Evolutionary conservation across 2,113 vertebrate genomes (phyloP), one percentile per base, ranked within the genome.

Genomic region (Mustela nigripes): DNA sequence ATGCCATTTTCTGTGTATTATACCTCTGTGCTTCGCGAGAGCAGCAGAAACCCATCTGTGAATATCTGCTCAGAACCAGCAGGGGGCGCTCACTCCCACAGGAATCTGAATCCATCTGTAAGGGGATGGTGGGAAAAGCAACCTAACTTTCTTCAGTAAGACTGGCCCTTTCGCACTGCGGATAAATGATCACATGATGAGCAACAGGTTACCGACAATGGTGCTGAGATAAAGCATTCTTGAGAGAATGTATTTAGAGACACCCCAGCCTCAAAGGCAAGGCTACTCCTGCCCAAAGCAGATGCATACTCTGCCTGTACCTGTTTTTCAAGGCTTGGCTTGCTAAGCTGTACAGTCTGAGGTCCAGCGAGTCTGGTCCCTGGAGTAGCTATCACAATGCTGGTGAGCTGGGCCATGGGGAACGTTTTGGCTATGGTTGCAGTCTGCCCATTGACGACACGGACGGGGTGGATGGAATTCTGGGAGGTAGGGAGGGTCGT

Each of bases 391-490:
- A 99, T 99, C 98, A 99, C 99, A 63, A 99, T 99, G 99, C 99
- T 99, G 42, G 99, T 99, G 98, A 99, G 99, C 98, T 99, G 99
- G 97, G 99, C 99, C 98, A 99, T 99, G 73, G 99, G 99, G 97
- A 99, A 99, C 1, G 99, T 99, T 99, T 99, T 99, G 98, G 99
- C 98, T 97, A 99, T 99, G 98, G 98, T 99, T 96, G 99, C 95
- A 63, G 99, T 99, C 98, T 99, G 99, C 33, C 99, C 99, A 16
- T 99, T 99, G 88, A 99, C 99, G 48, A 99, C 99, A 97, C 99
- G 99, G 94, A 99, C 99, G 97, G 99, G 99, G 98, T 99, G 99
- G 91, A 99, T 99, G 98, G 99, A 99, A 58, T 99, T 99, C 53
- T 99, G 99, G 16, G 99, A 98, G 78, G 99, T 99, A 85, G 99